phyloP scores from a whole-genome alignment of 1,140 invertebrate genomes.

The Drosophila pseudoobscura region DNA sequence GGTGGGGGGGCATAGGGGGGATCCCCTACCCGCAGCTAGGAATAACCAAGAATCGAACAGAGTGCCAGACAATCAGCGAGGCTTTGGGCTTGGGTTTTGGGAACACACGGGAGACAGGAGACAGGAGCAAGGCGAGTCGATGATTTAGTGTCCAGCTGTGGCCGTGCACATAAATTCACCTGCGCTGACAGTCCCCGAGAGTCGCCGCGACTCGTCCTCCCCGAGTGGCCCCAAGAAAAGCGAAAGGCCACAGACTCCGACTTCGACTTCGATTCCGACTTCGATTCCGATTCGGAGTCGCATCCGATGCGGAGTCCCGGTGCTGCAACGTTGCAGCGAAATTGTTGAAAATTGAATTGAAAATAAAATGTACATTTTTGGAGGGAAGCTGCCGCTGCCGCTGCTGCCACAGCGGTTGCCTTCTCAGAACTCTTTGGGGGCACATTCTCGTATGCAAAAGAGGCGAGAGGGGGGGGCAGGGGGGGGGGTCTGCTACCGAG shows the following conservation, averaged over 20 bases:
- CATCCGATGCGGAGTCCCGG: not conserved
- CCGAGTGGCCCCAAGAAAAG: constrained; percentile 58
- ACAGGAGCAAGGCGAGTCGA: constrained; percentile 47
- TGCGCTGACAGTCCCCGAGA: constrained; percentile 65
- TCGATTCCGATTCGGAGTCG: not conserved
- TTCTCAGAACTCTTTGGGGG: constrained; percentile 56
- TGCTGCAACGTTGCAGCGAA: constrained; percentile 18
- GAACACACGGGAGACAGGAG: constrained; percentile 19
- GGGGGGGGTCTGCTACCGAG: constrained; percentile 9
- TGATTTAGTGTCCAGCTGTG: constrained; percentile 79
- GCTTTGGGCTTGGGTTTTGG: not conserved
- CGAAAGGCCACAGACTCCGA: constrained; percentile 61
- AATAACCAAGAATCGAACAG: constrained; percentile 14
- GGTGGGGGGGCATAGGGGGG: not conserved
- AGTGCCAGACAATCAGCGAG: constrained; percentile 34
- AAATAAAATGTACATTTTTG: constrained; percentile 49
- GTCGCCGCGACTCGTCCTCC: not conserved
- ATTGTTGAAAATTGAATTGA: constrained; percentile 65
- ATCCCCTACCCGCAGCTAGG: constrained; percentile 45
- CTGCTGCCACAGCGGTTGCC: constrained; percentile 18
- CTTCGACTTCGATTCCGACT: too few relatives aligned
- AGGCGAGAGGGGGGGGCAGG: not conserved
- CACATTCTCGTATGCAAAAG: constrained; percentile 23
- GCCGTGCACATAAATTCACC: constrained; percentile 77
- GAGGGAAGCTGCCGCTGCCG: constrained; percentile 9